Conservation (phyloP, 2,888 invertebrate genomes). For the Platycnemis pennipes region DNA sequence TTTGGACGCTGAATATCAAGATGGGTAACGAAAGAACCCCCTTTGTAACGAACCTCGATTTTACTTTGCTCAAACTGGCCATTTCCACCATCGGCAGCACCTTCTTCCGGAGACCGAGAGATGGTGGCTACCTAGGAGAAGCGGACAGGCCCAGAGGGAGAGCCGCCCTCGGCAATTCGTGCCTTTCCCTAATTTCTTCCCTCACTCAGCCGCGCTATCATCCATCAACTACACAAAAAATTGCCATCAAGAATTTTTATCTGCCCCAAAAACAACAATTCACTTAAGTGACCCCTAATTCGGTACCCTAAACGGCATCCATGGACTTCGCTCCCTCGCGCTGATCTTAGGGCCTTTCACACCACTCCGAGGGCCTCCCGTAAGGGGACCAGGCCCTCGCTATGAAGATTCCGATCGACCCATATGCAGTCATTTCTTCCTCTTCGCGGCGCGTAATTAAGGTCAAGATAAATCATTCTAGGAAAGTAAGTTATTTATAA, state of each 20-base stretch:
- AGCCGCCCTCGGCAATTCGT: neutral
- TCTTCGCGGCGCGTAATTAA: neutral
- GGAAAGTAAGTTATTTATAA: neutral
- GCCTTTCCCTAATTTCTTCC: conserved; percentile 18
- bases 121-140: too few species aligned
- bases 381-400: too few species aligned
- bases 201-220: neutral
- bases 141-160: neutral
- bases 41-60: too few species aligned
- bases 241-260: neutral
- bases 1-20: too few species aligned
- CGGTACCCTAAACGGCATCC: neutral
- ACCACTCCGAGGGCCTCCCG: too few species aligned
- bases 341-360: too few species aligned
- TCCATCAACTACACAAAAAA: neutral
- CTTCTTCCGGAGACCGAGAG: too few species aligned
- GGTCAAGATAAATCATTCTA: neutral
- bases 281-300: neutral
- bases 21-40: too few species aligned
- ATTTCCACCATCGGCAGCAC: too few species aligned
- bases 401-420: neutral
- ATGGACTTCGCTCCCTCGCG: too few species aligned
- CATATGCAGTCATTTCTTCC: neutral
- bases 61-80: too few species aligned
- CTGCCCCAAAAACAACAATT: conserved; percentile 17